A percentile compares a stretch with the other conserved stretches of the same genome.
These are phyloP conservation scores for Tryphoninae sp. DNA, from an alignment of 2,888 invertebrate species.

Conservation along the genomic window DNA sequence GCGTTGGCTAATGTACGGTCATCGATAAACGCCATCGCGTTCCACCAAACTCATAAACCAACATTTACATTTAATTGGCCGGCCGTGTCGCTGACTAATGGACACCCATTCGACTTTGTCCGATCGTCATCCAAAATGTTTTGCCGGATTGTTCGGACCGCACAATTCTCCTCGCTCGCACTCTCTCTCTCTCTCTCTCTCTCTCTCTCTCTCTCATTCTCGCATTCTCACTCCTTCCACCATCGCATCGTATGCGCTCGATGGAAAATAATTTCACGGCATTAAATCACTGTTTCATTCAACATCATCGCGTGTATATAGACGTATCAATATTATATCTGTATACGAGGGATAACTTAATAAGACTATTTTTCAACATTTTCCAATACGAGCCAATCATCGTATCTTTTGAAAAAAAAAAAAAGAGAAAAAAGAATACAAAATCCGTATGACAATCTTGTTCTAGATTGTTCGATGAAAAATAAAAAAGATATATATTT, in stretches of 20 bases:
- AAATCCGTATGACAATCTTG: too few species aligned
- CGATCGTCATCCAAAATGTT: constrained; percentile 66
- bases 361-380: background rate
- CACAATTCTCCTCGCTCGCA: constrained; percentile 52
- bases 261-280: constrained; percentile 37
- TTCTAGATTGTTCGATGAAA: too few species aligned
- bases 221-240: constrained; percentile 6
- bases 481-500: too few species aligned
- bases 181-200: constrained; percentile 18
- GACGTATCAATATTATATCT: background rate
- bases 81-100: constrained; percentile 73
- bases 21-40: constrained; percentile 79
- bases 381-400: too few species aligned
- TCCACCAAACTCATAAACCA: constrained; percentile 78
- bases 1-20: constrained; percentile 74
- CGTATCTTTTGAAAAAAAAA: background rate
- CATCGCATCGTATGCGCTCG: constrained; percentile 59
- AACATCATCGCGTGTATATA: background rate
- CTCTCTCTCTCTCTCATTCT: background rate
- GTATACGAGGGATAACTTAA: background rate
- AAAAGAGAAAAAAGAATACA: too few species aligned
- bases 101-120: constrained; percentile 69
- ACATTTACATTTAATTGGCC: constrained; percentile 80
- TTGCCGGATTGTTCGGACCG: constrained; percentile 69
- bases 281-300: constrained; percentile 18